Conservation (phyloP, 2,888 invertebrate species). For the Apamea epomidion region DNA sequence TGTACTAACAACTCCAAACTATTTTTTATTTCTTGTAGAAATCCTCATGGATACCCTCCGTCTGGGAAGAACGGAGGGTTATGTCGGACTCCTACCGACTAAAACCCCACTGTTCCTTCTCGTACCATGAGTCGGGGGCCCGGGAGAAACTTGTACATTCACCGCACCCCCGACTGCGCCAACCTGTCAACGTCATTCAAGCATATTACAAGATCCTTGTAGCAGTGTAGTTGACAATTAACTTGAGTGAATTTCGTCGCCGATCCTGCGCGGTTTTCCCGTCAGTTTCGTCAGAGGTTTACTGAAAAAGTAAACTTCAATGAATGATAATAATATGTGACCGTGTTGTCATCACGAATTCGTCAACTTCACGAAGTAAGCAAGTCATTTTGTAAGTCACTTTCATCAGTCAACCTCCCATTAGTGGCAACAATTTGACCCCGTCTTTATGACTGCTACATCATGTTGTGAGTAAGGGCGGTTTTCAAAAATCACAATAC, state of each 20-base stretch:
- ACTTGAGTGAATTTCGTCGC: background rate
- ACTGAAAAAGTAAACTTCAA: background rate
- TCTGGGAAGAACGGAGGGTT: too few relatives aligned
- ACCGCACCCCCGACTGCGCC: too few relatives aligned
- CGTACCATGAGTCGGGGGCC: too few relatives aligned
- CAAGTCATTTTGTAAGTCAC: background rate
- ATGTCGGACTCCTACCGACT: too few relatives aligned
- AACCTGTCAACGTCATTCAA: too few relatives aligned
- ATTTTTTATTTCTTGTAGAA: too few relatives aligned
- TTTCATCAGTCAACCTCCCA: background rate
- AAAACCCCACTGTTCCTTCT: too few relatives aligned
- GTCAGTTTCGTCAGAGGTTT: background rate
- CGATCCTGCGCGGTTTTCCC: background rate
- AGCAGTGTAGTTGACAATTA: background rate
- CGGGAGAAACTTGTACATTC: too few relatives aligned
- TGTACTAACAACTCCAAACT: too few relatives aligned
- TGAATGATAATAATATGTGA: background rate
- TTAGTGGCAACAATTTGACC: background rate
- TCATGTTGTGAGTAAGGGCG: background rate
- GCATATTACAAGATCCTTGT: too few relatives aligned
- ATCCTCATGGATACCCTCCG: too few relatives aligned
- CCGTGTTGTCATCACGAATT: background rate
- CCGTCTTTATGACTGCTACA: background rate
- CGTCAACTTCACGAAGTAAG: background rate
- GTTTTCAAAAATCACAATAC: background rate